A percentile compares a stretch with the other conserved stretches of the same genome.
These are phyloP conservation scores for Diadegma fenestrale DNA, from an alignment of 2,888 invertebrate species.

Conservation along the genomic window DNA sequence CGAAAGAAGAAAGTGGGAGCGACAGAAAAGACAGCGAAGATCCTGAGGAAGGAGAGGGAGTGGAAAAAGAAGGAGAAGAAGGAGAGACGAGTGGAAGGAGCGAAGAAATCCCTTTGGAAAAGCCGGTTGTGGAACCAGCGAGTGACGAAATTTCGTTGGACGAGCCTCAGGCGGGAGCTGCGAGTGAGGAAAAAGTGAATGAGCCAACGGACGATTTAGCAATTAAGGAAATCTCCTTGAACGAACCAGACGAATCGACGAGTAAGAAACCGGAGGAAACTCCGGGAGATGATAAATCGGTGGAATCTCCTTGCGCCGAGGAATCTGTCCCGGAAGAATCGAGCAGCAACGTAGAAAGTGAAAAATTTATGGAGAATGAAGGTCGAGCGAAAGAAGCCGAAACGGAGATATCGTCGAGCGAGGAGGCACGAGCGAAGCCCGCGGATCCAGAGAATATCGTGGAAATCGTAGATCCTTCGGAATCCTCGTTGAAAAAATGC, in stretches of 20 bases:
- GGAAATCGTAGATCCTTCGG: conserved; percentile 7
- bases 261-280: conserved; percentile 7
- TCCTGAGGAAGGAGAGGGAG: neutral
- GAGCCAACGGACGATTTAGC: neutral
- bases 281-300: conserved; percentile 4
- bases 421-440: neutral
- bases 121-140: conserved; percentile 5
- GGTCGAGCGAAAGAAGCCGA: neutral
- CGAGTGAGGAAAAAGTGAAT: neutral
- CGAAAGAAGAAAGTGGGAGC: conserved; percentile 14
- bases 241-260: conserved; percentile 14
- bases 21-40: neutral
- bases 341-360: neutral
- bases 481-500: conserved; percentile 22
- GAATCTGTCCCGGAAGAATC: conserved; percentile 27
- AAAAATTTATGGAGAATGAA: conserved; percentile 63
- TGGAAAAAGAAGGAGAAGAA: neutral
- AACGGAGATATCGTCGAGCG: neutral
- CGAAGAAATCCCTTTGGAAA: neutral
- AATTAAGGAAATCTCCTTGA: neutral
- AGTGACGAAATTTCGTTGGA: neutral
- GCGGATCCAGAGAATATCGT: conserved; percentile 9
- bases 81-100: neutral
- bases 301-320: neutral
- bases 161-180: neutral